Percentiles rank a stretch among this genome's conserved stretches.
Conservation (phyloP, 2,888 invertebrate species). For the Erebia ligea region DNA sequence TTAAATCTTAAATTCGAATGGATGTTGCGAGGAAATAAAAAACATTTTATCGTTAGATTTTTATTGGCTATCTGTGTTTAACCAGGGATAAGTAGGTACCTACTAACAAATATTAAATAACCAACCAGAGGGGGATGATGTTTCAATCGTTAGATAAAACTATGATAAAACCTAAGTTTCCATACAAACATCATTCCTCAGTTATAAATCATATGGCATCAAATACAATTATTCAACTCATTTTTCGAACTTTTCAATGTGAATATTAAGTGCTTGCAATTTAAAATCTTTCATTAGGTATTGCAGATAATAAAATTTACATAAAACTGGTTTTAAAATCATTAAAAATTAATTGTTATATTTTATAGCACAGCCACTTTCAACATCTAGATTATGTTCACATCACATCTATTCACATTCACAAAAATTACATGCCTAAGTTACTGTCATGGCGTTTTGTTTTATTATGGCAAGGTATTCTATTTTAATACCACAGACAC, state of each 20-base stretch:
- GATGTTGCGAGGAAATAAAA: not conserved
- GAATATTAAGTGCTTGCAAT: not conserved
- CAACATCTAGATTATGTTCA: not conserved
- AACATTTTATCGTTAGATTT: slow-evolving; percentile 1
- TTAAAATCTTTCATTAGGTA: not conserved
- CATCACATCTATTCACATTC: slow-evolving; percentile 3
- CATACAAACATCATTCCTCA: no score
- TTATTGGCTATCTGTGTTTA: not conserved
- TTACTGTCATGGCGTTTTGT: slow-evolving; percentile 9
- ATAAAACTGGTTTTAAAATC: not conserved
- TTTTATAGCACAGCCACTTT: slow-evolving; percentile 11
- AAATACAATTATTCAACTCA: no score
- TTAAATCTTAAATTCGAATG: no score
- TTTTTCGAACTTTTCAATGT: not conserved
- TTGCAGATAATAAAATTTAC: not conserved
- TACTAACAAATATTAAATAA: not conserved
- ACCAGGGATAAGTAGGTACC: not conserved
- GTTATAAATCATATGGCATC: no score
- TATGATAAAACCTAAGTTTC: no score
- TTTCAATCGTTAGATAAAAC: no score
- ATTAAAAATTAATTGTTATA: not conserved
- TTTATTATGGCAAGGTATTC: slow-evolving; percentile 6
- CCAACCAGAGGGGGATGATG: no score
- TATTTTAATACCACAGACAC: slow-evolving; percentile 8
- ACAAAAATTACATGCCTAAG: not conserved